Conservation (phyloP, 2,888 invertebrate genomes). For the Epsilonema sp. region DNA sequence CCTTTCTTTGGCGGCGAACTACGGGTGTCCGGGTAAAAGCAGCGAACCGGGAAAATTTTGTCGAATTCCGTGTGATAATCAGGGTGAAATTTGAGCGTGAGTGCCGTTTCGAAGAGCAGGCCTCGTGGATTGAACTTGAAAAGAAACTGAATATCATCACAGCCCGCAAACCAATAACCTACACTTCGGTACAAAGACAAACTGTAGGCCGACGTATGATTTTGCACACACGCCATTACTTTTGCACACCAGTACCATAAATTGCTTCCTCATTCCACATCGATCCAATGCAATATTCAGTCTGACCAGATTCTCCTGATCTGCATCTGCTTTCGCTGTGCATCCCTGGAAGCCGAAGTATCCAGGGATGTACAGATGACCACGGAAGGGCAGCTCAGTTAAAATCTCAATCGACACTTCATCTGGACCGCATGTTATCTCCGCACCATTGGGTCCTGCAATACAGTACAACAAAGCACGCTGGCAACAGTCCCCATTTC, state of each 20-base stretch:
- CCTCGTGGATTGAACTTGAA: conserved; percentile 15
- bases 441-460: conserved; percentile 12
- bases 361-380: conserved; percentile 15
- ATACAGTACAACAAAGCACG: no score
- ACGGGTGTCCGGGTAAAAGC: conserved; percentile 16
- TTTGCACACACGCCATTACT: conserved; percentile 14
- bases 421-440: conserved; percentile 12
- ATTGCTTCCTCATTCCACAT: conserved; percentile 14
- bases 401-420: conserved; percentile 12
- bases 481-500: no score
- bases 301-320: neutral
- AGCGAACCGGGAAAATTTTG: conserved; percentile 13
- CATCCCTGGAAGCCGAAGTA: conserved; percentile 10
- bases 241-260: conserved; percentile 13
- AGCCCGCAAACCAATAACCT: conserved; percentile 12
- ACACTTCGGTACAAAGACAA: no score
- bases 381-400: conserved; percentile 12
- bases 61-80: conserved; percentile 12
- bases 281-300: conserved; percentile 8
- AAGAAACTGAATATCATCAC: conserved; percentile 16
- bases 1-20: no score
- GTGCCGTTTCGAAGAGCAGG: conserved; percentile 13
- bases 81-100: conserved; percentile 16
- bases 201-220: no score
- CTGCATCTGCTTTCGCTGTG: neutral